Evolutionary conservation across 2,888 invertebrate species (phyloP), one percentile per base, ranked within the genome.

Genomic region (Chaetogeoica ovagalla): DNA sequence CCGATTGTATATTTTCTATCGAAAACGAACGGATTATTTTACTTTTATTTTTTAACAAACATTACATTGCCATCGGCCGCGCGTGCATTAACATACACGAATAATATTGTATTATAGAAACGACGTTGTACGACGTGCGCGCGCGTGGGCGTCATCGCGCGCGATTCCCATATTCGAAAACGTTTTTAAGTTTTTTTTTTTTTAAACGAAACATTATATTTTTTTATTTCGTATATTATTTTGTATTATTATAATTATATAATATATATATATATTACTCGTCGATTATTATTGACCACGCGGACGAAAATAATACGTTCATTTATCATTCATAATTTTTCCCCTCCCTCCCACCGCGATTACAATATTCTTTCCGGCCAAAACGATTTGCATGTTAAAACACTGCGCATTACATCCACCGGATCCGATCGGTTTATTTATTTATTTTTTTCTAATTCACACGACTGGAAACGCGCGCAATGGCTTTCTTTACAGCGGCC

Each of bases 361-460:
- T 43, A 43, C 43, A 7, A 43, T 43, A 43, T 43, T 43, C 43
- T 4, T 43, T 17, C 17, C 17, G 23, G 5, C n/a, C 48, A 30
- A 62, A 71, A 72, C 8, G 6, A 30, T 72, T 62, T 48, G 43
- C 60, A n/a, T n/a, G 62, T 30, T 48, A 62, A 72, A 48, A 72
- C 43, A 30, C 60, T 48, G 48, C 9, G 48, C 9, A 15, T 60
- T 60, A 48, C 60, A 30, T 30, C 7, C 43, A 9, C 43, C 60
- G 8, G 13, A 30, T 7, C 71, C 43, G 48, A 72, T 72, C 23
- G 48, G 60, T 48, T n/a, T 72, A 43, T 19, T 19, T 60, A 8
- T 62, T 62, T 7, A 43, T 2, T 1, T 43, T 43, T 30, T 30
- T 30, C 30, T 48, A 4, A 72, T 62, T 48, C 60, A 43, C 71